Evolutionary conservation across 2,888 invertebrate species (phyloP).

Genomic region (Acanthosepion esculentum): DNA sequence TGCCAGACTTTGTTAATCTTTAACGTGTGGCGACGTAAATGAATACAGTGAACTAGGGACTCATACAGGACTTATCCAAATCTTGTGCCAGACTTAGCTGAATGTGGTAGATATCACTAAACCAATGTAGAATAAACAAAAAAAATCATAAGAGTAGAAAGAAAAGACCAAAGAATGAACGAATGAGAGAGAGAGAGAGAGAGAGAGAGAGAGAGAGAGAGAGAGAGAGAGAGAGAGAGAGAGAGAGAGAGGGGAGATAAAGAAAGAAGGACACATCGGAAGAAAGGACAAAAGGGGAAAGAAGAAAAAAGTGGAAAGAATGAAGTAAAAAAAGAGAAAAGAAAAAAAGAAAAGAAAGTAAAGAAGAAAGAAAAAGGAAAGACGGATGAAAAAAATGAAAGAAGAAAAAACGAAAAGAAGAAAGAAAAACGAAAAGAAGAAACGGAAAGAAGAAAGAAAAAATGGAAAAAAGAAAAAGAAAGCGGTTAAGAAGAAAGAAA

Average conservation of each 20-base stretch:
- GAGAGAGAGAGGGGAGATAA: not conserved
- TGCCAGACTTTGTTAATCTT: too few relatives aligned
- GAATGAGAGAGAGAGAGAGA: not conserved
- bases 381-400: too few relatives aligned
- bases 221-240: not conserved
- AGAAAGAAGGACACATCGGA: not conserved
- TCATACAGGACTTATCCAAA: too few relatives aligned
- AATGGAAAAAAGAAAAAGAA: too few relatives aligned
- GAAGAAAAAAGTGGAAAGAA: not conserved
- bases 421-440: not conserved
- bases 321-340: not conserved
- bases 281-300: not conserved
- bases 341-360: too few relatives aligned
- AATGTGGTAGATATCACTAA: too few relatives aligned
- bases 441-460: not conserved
- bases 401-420: not conserved
- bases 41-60: too few relatives aligned
- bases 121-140: too few relatives aligned
- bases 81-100: too few relatives aligned
- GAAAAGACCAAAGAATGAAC: not conserved
- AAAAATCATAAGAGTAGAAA: not conserved
- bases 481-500: too few relatives aligned
- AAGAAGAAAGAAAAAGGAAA: not conserved
- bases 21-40: too few relatives aligned
- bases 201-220: not conserved